phyloP scores from a whole-genome alignment of 2,888 invertebrate genomes.

The Melanotus villosus region DNA sequence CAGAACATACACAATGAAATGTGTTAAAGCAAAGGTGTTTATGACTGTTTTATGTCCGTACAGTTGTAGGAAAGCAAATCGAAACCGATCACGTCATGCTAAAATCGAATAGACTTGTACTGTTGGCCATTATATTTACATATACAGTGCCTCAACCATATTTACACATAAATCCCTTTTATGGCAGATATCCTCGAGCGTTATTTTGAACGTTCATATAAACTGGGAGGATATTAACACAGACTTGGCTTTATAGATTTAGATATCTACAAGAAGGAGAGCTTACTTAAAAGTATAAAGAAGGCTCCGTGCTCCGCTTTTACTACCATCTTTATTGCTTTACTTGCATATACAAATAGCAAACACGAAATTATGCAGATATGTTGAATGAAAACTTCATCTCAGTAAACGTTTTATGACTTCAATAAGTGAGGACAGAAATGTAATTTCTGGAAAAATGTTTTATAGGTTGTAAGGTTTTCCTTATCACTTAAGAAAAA shows the following conservation, averaged over 20 bases:
- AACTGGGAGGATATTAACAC: slow-evolving; percentile 28
- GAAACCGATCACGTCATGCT: slow-evolving; percentile 29
- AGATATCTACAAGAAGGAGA: background rate
- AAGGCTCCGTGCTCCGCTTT: slow-evolving; percentile 3
- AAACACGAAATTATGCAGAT: slow-evolving; percentile 3
- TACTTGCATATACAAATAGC: slow-evolving; percentile 10
- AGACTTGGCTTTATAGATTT: slow-evolving; percentile 19
- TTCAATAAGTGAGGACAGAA: slow-evolving; percentile 1
- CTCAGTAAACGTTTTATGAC: slow-evolving; percentile 5
- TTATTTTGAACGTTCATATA: slow-evolving; percentile 27
- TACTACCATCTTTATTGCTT: slow-evolving; percentile 4
- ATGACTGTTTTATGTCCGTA: slow-evolving; percentile 29
- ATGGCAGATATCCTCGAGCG: slow-evolving; percentile 23
- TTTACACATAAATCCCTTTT: slow-evolving; percentile 40
- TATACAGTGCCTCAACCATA: slow-evolving; percentile 33
- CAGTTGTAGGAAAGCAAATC: slow-evolving; percentile 18
- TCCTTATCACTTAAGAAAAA: too few relatives aligned
- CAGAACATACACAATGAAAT: slow-evolving; percentile 1
- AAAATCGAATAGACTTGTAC: slow-evolving; percentile 22
- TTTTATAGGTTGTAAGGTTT: too few relatives aligned
- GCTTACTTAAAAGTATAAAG: slow-evolving; percentile 11
- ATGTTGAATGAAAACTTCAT: slow-evolving; percentile 1
- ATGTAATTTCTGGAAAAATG: background rate
- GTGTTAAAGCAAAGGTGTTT: slow-evolving; percentile 29
- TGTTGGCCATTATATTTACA: slow-evolving; percentile 34